Percentiles rank a stretch among this genome's conserved stretches.
Evolutionary conservation across 2,888 invertebrate species (phyloP).

Genomic region (Mythimna loreyi): DNA sequence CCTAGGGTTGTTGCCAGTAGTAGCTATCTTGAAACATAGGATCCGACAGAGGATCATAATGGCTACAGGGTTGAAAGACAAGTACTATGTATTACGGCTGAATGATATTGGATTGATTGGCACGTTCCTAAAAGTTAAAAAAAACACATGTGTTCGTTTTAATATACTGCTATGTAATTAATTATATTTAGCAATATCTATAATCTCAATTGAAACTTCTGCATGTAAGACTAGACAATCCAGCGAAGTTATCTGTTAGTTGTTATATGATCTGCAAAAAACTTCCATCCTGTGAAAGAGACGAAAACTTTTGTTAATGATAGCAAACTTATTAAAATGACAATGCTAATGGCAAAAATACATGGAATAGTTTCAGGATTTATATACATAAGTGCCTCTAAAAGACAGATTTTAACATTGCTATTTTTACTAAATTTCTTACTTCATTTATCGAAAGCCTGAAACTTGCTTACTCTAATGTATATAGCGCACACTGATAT

Average conservation of each 20-base stretch:
- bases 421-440: not conserved
- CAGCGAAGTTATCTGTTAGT: no score
- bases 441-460: not conserved
- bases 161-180: not conserved
- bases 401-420: not conserved
- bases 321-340: no score
- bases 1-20: no score
- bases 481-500: not conserved
- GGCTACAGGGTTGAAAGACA: no score
- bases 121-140: no score
- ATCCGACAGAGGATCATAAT: no score
- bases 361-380: not conserved
- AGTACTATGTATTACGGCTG: no score
- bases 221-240: not conserved
- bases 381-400: no score
- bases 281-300: not conserved
- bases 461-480: not conserved
- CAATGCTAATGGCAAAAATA: not conserved
- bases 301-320: not conserved
- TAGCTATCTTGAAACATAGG: no score
- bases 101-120: not conserved
- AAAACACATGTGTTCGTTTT: no score
- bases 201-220: not conserved
- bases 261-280: no score
- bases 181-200: no score